A percentile compares a stretch with the other conserved stretches of the same genome.
Evolutionary conservation across 2,113 vertebrate species (phyloP).

Genomic region (Porphyrio hochstetteri): DNA sequence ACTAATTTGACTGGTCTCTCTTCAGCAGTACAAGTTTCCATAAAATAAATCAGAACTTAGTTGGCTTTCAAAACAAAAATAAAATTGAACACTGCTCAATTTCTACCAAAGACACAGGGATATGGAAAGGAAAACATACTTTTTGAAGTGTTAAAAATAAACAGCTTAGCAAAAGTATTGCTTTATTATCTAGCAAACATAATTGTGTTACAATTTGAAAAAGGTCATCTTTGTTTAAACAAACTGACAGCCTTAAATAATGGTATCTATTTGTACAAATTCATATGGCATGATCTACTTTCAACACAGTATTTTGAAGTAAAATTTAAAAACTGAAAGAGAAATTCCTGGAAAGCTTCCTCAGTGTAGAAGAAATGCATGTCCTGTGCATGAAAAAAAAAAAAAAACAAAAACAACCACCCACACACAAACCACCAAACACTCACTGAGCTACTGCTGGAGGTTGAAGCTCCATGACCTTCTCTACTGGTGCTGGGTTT

Average conservation of each 20-base stretch:
- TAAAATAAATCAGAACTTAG: background rate
- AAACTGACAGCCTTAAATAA: background rate
- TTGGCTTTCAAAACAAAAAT: too few relatives aligned
- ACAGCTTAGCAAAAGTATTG: background rate
- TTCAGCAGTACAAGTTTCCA: background rate
- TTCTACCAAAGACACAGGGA: background rate
- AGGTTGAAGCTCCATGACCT: conserved; percentile 46
- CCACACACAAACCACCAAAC: too few relatives aligned
- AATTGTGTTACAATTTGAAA: background rate
- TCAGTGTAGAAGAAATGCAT: background rate
- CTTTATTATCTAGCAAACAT: background rate
- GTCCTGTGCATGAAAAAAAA: background rate
- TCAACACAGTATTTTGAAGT: background rate
- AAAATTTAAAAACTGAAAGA: background rate
- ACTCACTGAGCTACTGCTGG: conserved; percentile 79
- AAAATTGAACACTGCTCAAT: background rate
- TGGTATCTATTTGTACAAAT: background rate
- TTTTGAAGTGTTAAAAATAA: background rate
- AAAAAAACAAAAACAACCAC: too few relatives aligned
- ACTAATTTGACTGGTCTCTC: background rate
- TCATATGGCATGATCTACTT: background rate
- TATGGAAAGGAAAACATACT: background rate
- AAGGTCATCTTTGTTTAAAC: background rate
- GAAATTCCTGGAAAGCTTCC: background rate
- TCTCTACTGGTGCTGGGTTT: conserved; percentile 71